Evolutionary conservation across 2,888 invertebrate genomes (phyloP), one percentile per base, ranked within the genome.

Genomic region (Hypercompe scribonia): DNA sequence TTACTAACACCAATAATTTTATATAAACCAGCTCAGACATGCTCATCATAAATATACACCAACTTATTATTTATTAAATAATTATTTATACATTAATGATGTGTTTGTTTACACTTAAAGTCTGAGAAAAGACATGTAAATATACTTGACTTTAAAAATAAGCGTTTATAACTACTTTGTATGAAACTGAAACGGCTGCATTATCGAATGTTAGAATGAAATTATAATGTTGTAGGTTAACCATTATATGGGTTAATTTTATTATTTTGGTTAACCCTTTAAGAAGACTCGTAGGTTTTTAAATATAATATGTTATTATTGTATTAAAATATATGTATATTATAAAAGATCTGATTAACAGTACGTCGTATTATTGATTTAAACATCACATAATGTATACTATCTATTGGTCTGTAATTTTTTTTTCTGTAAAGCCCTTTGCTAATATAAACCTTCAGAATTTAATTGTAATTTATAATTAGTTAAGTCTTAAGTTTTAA

Each of bases 141-240:
- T 33, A 15, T 67, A 68, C 24, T 54, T 50, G 24, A 15, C n/a
- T 15, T 54, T 68, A 34, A 50, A 15, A 77, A 74, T 80, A 78
- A 68, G 69, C 65, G 74, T 68, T 50, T 77, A 75, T 65, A 15
- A 75, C 54, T 80, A 64, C 74, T 74, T 81, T 80, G 42, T 80
- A 77, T 75, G 66, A 61, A 67, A 70, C 70, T 75, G 78, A 81
- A 77, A 77, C 68, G 71, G 42, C 74, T 78, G 65, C 68, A 65
- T 72, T 74, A 78, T 78, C 63, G 61, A 80, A 70, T 71, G 34
- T 77, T 81, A 82, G 77, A 69, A 76, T 80, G 31, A 81, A 83
- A 77, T n/a, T n/a, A 80, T 28, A n/a, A 65, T 70, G 70, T 76
- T 76, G 42, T 50, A 13, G 3, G 28, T 50, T 46, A 50, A 42